Evolutionary conservation across 92 coral and sea anemone species (phyloP).

Genomic region (Parazoanthus swiftii): DNA sequence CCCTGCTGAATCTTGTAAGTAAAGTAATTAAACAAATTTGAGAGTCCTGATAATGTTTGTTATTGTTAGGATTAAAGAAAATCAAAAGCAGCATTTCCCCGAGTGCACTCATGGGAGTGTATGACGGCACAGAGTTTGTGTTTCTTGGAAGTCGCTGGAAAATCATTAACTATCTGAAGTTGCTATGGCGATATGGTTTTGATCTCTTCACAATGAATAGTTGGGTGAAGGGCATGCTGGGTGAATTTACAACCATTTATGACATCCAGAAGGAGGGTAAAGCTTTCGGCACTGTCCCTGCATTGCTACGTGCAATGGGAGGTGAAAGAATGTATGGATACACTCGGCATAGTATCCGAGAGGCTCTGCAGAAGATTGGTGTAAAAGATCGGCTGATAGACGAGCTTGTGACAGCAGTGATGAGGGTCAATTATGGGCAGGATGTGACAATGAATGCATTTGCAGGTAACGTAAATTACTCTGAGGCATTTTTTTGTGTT

Average conservation of each 20-base stretch:
- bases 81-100: conserved; percentile 62
- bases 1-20: too few species aligned
- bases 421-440: conserved; percentile 96
- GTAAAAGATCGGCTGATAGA: conserved; percentile 75
- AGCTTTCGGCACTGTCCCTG: conserved; percentile 71
- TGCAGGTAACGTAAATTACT: conserved; percentile 79
- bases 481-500: background rate
- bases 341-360: conserved; percentile 64
- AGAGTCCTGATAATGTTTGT: too few species aligned
- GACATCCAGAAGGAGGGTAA: conserved; percentile 65
- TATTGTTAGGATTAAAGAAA: conserved; percentile 64
- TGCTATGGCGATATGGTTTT: conserved; percentile 92
- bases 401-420: conserved; percentile 90
- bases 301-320: conserved; percentile 78
- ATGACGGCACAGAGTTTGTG: conserved; percentile 77
- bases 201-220: conserved; percentile 79
- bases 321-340: conserved; percentile 72
- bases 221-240: conserved; percentile 66
- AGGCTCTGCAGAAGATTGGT: conserved; percentile 67
- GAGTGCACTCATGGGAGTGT: conserved; percentile 70
- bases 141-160: conserved; percentile 88
- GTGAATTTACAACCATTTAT: conserved; percentile 75
- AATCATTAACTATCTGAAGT: conserved; percentile 71
- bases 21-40: too few species aligned
- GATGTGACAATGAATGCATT: conserved; percentile 91